These are phyloP conservation scores for Nycticryphes semicollaris DNA, from an alignment of 2,113 vertebrate genomes.

Conservation along the genomic window DNA sequence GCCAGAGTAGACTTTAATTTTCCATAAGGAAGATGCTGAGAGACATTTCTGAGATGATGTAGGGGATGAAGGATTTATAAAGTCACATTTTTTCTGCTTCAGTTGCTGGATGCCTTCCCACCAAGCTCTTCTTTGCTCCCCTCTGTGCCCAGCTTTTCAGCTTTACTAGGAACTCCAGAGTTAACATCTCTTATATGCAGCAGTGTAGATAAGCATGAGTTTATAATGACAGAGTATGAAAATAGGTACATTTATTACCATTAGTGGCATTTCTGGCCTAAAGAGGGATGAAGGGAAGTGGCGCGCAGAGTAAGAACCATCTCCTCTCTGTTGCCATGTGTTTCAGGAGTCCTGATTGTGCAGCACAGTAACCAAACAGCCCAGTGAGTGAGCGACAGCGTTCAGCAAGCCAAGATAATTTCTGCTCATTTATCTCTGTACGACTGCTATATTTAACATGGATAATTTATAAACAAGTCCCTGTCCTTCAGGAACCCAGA, in stretches of 20 bases:
- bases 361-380: background rate
- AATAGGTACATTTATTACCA: background rate
- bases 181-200: background rate
- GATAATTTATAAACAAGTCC: background rate
- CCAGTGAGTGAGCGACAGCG: background rate
- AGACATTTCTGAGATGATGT: background rate
- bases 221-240: background rate
- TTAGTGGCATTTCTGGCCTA: background rate
- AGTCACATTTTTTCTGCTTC: background rate
- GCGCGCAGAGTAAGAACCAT: background rate
- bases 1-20: constrained; percentile 7
- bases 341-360: background rate
- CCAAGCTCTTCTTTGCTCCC: background rate
- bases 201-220: background rate
- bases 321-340: background rate
- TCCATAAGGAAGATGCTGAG: background rate
- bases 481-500: background rate
- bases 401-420: background rate
- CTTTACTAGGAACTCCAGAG: background rate
- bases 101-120: background rate
- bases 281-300: background rate
- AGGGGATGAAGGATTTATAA: constrained; percentile 19
- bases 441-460: background rate
- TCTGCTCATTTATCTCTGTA: background rate
- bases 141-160: background rate